These are phyloP conservation scores for Cotesia chilonis DNA, from an alignment of 1,140 invertebrate genomes.

Conservation along the genomic window DNA sequence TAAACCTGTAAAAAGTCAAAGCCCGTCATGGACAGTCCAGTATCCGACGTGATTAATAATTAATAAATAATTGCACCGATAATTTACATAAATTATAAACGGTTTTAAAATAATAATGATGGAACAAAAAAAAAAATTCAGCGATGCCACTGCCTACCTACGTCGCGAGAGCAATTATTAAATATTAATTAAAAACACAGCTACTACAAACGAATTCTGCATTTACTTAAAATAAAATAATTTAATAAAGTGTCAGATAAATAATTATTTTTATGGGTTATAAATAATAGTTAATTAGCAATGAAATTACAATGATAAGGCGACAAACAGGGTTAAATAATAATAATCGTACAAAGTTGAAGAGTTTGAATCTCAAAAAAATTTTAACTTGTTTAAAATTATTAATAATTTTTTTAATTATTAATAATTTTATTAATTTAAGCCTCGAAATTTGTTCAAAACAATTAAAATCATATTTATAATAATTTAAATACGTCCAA, in stretches of 20 bases:
- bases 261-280: background rate
- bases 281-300: conserved; percentile 24
- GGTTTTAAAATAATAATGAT: conserved; percentile 36
- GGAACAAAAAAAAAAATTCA: conserved; percentile 41
- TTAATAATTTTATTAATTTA: too few relatives aligned
- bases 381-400: too few relatives aligned
- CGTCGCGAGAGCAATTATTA: conserved; percentile 41
- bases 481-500: too few relatives aligned
- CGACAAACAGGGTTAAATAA: conserved; percentile 33
- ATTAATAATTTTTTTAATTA: too few relatives aligned
- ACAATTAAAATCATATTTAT: too few relatives aligned
- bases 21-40: conserved; percentile 59
- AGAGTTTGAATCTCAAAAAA: too few relatives aligned
- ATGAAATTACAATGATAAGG: conserved; percentile 23
- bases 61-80: conserved; percentile 36
- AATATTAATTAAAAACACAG: conserved; percentile 36
- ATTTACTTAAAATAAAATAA: background rate
- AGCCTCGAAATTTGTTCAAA: too few relatives aligned
- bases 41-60: conserved; percentile 45
- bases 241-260: background rate
- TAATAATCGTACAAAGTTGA: conserved; percentile 15
- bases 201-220: conserved; percentile 40
- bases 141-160: conserved; percentile 46
- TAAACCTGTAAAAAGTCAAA: conserved; percentile 9
- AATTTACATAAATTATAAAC: conserved; percentile 33